Conservation (phyloP, 2,888 invertebrate species). For the Clistopyga incitator region DNA sequence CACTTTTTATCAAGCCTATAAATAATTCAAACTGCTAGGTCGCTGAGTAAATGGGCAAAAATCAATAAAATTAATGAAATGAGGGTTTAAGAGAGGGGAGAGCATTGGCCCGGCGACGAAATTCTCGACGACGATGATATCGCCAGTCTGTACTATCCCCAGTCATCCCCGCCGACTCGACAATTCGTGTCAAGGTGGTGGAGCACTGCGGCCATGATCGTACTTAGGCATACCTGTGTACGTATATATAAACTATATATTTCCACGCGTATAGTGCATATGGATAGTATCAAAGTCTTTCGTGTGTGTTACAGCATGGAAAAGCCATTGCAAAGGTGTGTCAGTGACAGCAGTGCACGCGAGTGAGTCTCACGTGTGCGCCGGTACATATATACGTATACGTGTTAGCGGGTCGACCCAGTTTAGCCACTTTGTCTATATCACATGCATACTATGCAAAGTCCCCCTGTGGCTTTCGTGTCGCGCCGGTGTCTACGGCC, state of each 20-base stretch:
- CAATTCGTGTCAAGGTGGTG: constrained; percentile 82
- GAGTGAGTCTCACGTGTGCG: constrained; percentile 57
- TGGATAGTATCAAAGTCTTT: background rate
- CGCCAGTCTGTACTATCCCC: constrained; percentile 24
- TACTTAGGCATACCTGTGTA: constrained; percentile 66
- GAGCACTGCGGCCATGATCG: constrained; percentile 76
- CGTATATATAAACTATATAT: constrained; percentile 31
- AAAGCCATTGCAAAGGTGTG: constrained; percentile 31
- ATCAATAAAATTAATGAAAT: background rate
- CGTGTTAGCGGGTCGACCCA: constrained; percentile 60
- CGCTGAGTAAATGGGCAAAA: background rate
- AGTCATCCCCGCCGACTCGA: constrained; percentile 54
- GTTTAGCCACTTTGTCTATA: constrained; percentile 66
- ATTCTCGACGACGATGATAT: constrained; percentile 41
- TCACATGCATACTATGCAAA: constrained; percentile 30
- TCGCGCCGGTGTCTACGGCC: constrained; percentile 43
- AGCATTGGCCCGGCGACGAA: constrained; percentile 37
- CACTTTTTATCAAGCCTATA: background rate
- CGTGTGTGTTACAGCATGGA: constrained; percentile 21
- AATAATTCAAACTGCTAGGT: background rate
- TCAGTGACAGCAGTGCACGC: constrained; percentile 30
- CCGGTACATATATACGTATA: constrained; percentile 8
- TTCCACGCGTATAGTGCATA: background rate
- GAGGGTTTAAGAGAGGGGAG: background rate
- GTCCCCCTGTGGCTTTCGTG: constrained; percentile 32